These are phyloP conservation scores for Aegotheles bennettii DNA, from an alignment of 2,113 vertebrate genomes.

Conservation along the genomic window DNA sequence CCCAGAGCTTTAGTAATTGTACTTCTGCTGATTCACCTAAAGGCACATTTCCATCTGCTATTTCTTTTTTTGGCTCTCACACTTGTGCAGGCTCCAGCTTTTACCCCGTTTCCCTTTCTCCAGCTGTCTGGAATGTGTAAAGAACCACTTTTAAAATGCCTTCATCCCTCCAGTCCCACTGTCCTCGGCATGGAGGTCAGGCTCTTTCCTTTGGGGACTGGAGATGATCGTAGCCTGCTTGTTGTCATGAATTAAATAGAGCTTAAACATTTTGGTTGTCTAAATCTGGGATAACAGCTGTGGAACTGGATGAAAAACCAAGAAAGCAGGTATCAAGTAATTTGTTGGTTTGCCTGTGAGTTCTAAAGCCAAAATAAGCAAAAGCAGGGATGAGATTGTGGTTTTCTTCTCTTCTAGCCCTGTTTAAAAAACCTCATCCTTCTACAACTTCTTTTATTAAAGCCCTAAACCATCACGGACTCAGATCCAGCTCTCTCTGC, in stretches of 20 bases:
- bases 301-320: background rate
- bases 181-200: background rate
- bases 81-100: background rate
- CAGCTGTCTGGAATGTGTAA: background rate
- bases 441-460: background rate
- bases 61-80: background rate
- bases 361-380: background rate
- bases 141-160: background rate
- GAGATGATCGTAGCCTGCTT: background rate
- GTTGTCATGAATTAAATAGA: background rate
- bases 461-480: fast-evolving
- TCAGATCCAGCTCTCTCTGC: background rate
- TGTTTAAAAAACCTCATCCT: background rate
- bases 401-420: background rate
- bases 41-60: background rate
- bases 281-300: background rate
- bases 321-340: background rate
- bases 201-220: background rate
- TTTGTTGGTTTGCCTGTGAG: background rate
- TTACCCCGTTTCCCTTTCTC: background rate
- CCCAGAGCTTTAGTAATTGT: background rate
- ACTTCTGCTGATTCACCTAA: background rate
- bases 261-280: background rate
- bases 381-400: background rate
- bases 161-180: background rate